Evolutionary conservation across 2,113 vertebrate species (phyloP).

Genomic region (Bungarus multicinctus): DNA sequence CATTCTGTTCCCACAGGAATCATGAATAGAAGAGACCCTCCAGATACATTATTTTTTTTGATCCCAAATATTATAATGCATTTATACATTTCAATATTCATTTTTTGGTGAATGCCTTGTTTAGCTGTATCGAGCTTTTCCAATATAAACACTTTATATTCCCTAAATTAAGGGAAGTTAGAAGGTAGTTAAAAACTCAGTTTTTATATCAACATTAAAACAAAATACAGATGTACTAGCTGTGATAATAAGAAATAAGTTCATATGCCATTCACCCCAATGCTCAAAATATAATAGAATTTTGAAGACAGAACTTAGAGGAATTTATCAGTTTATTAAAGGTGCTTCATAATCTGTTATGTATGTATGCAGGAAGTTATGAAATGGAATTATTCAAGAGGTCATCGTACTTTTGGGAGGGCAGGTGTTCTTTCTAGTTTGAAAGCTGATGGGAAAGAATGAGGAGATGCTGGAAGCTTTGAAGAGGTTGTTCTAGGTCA

Average conservation of each 20-base stretch:
- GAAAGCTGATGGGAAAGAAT: background rate
- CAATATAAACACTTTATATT: background rate
- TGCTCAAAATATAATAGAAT: background rate
- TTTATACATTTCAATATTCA: background rate
- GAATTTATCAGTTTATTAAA: constrained; percentile 13
- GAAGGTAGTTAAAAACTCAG: background rate
- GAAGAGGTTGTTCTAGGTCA: background rate
- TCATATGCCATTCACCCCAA: background rate
- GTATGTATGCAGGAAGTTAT: background rate
- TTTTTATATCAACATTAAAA: background rate
- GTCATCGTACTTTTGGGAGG: constrained; percentile 8
- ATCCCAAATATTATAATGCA: background rate
- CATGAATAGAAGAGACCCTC: background rate
- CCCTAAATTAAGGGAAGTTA: background rate
- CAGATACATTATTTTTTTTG: background rate
- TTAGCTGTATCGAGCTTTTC: background rate
- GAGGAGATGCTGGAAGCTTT: background rate
- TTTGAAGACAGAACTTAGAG: background rate
- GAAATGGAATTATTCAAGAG: background rate
- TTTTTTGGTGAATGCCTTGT: background rate
- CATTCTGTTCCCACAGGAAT: background rate
- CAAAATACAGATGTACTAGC: background rate
- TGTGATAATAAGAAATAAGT: background rate
- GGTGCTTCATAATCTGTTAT: background rate
- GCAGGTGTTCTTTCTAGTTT: background rate